Evolutionary conservation across 2,113 vertebrate genomes (phyloP), one percentile per base, ranked within the genome.

Genomic region (Seriola quinqueradiata): DNA sequence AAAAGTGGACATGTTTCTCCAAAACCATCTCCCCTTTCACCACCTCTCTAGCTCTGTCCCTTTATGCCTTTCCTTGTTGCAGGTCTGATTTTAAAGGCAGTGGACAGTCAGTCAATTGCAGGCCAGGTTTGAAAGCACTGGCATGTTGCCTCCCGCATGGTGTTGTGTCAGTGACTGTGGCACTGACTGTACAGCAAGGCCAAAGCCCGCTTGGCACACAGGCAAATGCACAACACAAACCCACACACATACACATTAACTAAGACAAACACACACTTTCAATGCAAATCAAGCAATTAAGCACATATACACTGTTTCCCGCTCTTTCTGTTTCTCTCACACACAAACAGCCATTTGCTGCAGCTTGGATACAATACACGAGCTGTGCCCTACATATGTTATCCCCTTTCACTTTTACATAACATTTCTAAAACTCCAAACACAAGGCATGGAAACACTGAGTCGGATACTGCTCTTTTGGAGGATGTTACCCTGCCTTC

Each of bases 341-440:
- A 52, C 59, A 74, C 54, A 63, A 69, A 48, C 80, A 77, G 12
- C 36, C 40, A 4, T 69, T 84, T 61, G 13, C 70, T 67, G 75
- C 74, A 72, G 42, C 40, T 52, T 48, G 66, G 54, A 79, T 28
- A 67, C 57, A 87, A 87, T 57, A 23, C 57, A 36, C 25, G 58
- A 81, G 81, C 75, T 32, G 80, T 87, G 79, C 75, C 73, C 81
- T 82, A 82, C 81, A 90, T 89, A 72, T 87, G 77, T 84, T 91
- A 74, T 79, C 69, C 25, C 68, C 34, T 52, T 86, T 79, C 17
- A 48, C 6, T 77, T 85, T 75, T 61, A 74, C 6, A 21, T 74
- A 79, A 84, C 66, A 63, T 73, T 71, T 50, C 59, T 55, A 46
- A 79, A 79, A 83, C 75, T 78, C 67, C 72, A 69, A 90, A 82